Percentiles rank a stretch among this genome's conserved stretches.
Conservation (phyloP, 2,888 invertebrate species). For the Cryptops parisi region DNA sequence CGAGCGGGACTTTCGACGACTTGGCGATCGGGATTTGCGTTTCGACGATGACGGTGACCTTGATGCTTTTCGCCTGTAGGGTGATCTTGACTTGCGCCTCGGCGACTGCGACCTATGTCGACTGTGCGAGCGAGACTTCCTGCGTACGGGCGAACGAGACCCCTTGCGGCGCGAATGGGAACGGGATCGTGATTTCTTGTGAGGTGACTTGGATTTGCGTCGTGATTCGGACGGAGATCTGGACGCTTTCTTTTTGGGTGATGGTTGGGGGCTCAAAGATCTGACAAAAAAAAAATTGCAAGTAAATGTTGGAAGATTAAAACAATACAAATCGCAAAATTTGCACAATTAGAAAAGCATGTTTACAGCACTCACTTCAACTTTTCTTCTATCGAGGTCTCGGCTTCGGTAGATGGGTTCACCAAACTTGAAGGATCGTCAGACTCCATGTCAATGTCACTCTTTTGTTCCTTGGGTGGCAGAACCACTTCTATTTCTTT, state of each 20-base stretch:
- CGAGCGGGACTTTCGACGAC: constrained; percentile 14
- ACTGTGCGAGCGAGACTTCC: constrained; percentile 21
- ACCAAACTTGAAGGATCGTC: not conserved
- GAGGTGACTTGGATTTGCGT: constrained; percentile 14
- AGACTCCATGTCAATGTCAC: not conserved
- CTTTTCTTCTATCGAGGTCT: constrained; percentile 15
- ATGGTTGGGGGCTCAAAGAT: not conserved
- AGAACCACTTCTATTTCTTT: not conserved
- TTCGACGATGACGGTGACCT: constrained; percentile 21
- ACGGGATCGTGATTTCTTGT: constrained; percentile 18
- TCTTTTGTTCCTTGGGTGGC: not conserved
- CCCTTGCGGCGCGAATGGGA: constrained; percentile 22
- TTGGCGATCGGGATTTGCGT: constrained; percentile 17
- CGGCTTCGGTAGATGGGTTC: constrained; percentile 1
- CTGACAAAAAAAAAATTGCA: not conserved
- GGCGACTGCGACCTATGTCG: constrained; percentile 19
- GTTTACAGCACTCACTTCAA: not conserved
- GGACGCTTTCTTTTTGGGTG: constrained; percentile 14
- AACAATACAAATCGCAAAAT: not conserved
- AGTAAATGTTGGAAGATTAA: not conserved
- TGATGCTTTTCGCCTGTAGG: constrained; percentile 7
- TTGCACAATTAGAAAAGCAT: not conserved
- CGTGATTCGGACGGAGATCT: constrained; percentile 11
- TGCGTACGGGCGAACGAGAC: constrained; percentile 17
- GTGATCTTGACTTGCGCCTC: constrained; percentile 14